Percentiles rank a stretch among this genome's conserved stretches.
These are phyloP conservation scores for Aporrectodea caliginosa DNA, from an alignment of 1,140 invertebrate species.

Conservation along the genomic window DNA sequence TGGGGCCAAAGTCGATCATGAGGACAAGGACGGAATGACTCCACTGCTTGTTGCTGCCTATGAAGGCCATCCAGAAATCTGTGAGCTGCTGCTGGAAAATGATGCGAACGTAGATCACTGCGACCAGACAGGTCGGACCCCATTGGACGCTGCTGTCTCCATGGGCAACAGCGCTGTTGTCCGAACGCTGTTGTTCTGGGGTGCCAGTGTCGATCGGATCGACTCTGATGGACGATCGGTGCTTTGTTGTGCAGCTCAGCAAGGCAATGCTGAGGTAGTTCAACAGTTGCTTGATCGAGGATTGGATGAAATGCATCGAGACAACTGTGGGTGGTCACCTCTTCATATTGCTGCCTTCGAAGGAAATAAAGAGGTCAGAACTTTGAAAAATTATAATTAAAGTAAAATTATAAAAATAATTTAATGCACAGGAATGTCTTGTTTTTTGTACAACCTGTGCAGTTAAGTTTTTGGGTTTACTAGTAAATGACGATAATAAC, in stretches of 20 bases:
- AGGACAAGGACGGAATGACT: conserved; percentile 88
- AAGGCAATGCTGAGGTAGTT: conserved; percentile 78
- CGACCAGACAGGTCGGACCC: conserved; percentile 73
- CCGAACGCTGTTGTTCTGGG: conserved; percentile 76
- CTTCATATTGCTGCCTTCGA: conserved; percentile 88
- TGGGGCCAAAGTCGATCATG: conserved; percentile 68
- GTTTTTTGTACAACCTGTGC: too few species aligned
- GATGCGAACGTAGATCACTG: conserved; percentile 81
- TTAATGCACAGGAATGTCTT: too few species aligned
- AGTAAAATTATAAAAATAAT: too few species aligned
- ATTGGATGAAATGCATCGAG: conserved; percentile 62
- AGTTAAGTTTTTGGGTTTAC: too few species aligned
- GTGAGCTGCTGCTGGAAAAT: conserved; percentile 76
- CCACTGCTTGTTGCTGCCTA: conserved; percentile 79
- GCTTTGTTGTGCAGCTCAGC: conserved; percentile 70
- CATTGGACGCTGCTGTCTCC: conserved; percentile 69
- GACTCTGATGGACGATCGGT: conserved; percentile 85
- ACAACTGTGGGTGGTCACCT: conserved; percentile 83
- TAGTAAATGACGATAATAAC: too few species aligned
- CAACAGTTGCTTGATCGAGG: conserved; percentile 80
- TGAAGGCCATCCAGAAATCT: conserved; percentile 65
- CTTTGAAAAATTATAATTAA: background rate
- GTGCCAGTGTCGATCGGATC: conserved; percentile 81
- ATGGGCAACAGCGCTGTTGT: conserved; percentile 80
- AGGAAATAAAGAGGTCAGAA: conserved; percentile 84